A percentile compares a stretch with the other conserved stretches of the same genome.
These are phyloP conservation scores for Morpho helenor DNA, from an alignment of 2,888 invertebrate species.

Conservation along the genomic window DNA sequence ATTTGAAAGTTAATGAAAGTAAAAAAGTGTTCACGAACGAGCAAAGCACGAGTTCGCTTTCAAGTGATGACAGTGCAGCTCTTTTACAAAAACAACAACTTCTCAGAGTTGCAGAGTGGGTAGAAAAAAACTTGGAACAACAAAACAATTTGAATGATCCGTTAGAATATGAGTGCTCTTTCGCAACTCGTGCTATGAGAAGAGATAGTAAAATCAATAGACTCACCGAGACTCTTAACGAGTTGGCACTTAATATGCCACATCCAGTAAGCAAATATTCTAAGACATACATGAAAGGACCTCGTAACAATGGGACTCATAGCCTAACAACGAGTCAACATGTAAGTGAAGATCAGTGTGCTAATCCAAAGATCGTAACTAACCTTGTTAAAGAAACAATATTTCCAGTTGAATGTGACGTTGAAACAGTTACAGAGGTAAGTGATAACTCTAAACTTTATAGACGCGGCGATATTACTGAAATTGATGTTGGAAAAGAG, in stretches of 20 bases:
- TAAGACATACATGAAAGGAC: slow-evolving; percentile 51
- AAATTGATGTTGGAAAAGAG: slow-evolving; percentile 42
- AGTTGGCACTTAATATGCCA: slow-evolving; percentile 70
- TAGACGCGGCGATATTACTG: slow-evolving; percentile 40
- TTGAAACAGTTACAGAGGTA: slow-evolving; percentile 57
- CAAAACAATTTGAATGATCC: slow-evolving; percentile 69
- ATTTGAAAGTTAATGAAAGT: slow-evolving; percentile 67
- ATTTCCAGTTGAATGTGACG: slow-evolving; percentile 65
- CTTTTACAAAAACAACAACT: slow-evolving; percentile 81
- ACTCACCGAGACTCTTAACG: slow-evolving; percentile 65
- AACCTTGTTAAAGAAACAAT: slow-evolving; percentile 63
- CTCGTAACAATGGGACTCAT: slow-evolving; percentile 51
- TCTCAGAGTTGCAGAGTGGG: slow-evolving; percentile 88
- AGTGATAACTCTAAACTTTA: slow-evolving; percentile 52
- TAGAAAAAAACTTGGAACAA: slow-evolving; percentile 81
- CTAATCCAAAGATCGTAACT: slow-evolving; percentile 41
- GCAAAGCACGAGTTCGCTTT: slow-evolving; percentile 72
- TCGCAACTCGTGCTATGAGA: slow-evolving; percentile 47
- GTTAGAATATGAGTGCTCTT: slow-evolving; percentile 61
- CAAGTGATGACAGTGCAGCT: slow-evolving; percentile 76
- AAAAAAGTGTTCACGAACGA: slow-evolving; percentile 70
- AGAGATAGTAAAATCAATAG: slow-evolving; percentile 59
- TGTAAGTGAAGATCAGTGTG: slow-evolving; percentile 33
- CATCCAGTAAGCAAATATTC: slow-evolving; percentile 72
- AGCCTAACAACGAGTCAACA: slow-evolving; percentile 38